Evolutionary conservation across 2,113 vertebrate species (phyloP), one percentile per base, ranked within the genome.

Genomic region (Myxocyprinus asiaticus): DNA sequence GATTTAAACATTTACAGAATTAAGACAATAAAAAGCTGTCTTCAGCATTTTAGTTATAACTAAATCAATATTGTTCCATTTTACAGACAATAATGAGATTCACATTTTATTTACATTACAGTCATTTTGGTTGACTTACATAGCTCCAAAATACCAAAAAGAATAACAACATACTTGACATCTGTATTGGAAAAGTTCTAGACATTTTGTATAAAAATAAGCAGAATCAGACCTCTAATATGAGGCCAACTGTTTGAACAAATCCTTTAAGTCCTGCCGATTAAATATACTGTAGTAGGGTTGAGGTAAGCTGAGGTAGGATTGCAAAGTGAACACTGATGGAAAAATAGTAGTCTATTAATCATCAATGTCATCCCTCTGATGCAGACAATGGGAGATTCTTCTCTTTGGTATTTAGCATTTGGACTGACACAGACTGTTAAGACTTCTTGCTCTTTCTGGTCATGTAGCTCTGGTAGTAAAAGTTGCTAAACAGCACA

Each of bases 401-500:
- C 14, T 15, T 56, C 69, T 17, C 1, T 58, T 58, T 0, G 6
- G 6, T 5, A 6, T 22, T 22, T 3, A 47, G 10, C n/a, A 45
- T 43, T 17, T 70, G 12, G 44, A 50, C 5, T 12, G 3, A 53
- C 8, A 14, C 1, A 33, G 15, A 50, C 9, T 2, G 17, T 75
- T 82, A 93, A 64, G 81, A 78, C 53, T 87, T 88, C 68, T 95
- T 91, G 84, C 1, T 9, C 67, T 88, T 94, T 71, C 70, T 86
- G 50, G 45, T 91, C 63, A 88, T 0, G 67, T 92, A 92, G 68
- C 88, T 92, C 67, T 42, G 17, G 65, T 85, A 90, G 83, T 93
- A 94, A 89, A 94, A 92, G 88, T 85, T 90, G 10, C 91, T 87
- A 77, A 92, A 94, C 73, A 95, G 89, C 61, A 88, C 51, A 61